phyloP scores from a whole-genome alignment of 2,888 invertebrate genomes.

The Kryphioiulus occultus region DNA sequence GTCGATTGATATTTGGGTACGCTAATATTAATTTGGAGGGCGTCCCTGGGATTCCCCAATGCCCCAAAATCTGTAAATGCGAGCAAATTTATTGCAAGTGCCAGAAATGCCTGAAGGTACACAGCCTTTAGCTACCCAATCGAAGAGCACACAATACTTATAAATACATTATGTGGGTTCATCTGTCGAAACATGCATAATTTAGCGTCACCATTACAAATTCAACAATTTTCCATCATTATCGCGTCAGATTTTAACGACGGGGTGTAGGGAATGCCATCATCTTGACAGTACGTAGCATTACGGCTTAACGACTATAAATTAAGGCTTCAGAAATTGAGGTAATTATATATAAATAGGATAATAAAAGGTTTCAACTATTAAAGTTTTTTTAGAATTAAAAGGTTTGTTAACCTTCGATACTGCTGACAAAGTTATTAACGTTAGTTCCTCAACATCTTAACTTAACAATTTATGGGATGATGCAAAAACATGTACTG shows the following conservation, averaged over 20 bases:
- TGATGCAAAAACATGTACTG: too few relatives aligned
- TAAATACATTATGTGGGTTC: not conserved
- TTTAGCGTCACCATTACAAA: not conserved
- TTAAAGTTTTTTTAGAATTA: not conserved
- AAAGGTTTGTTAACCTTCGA: not conserved
- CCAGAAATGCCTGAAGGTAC: not conserved
- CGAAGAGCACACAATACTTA: not conserved
- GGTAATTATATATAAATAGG: not conserved
- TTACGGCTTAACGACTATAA: not conserved
- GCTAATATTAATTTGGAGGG: not conserved
- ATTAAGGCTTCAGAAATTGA: not conserved
- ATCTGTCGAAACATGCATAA: not conserved
- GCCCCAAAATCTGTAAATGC: not conserved
- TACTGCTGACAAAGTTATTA: too few relatives aligned
- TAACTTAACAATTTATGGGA: too few relatives aligned
- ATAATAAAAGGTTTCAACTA: not conserved
- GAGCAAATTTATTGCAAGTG: not conserved
- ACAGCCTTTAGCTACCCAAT: not conserved
- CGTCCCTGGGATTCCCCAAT: not conserved
- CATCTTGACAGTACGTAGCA: not conserved
- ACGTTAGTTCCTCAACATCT: too few relatives aligned
- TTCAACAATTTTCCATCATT: not conserved
- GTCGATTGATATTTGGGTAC: not conserved
- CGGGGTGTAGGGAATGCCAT: not conserved
- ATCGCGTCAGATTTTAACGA: constrained; percentile 8